These are phyloP conservation scores for Cyanistes caeruleus DNA, from an alignment of 2,113 vertebrate species.

Conservation along the genomic window DNA sequence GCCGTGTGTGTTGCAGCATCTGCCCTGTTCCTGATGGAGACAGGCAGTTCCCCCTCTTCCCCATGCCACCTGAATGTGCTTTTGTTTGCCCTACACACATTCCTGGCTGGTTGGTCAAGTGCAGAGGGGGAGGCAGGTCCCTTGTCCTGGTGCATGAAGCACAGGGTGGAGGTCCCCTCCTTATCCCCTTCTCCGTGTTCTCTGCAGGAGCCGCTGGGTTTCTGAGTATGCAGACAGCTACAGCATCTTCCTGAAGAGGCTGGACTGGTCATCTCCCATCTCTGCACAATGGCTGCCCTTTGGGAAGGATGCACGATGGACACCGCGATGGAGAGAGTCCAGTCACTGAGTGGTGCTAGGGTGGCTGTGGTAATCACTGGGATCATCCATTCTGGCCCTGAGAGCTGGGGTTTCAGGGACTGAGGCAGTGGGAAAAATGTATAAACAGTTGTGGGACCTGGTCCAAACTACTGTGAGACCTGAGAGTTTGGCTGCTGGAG, in stretches of 20 bases:
- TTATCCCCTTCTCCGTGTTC: background rate
- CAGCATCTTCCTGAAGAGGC: background rate
- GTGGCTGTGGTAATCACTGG: background rate
- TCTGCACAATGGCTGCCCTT: background rate
- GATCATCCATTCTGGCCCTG: background rate
- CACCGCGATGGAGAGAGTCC: background rate
- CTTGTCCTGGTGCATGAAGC: background rate
- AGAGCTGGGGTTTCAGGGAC: background rate
- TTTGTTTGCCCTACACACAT: fast-evolving
- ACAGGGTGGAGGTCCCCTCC: background rate
- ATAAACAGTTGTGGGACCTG: fast-evolving
- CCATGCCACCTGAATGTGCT: fast-evolving
- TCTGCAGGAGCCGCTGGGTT: slow-evolving; percentile 21
- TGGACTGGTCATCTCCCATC: background rate
- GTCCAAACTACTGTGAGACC: fast-evolving
- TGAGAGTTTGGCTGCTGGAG: background rate
- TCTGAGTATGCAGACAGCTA: slow-evolving; percentile 54
- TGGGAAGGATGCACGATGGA: background rate
- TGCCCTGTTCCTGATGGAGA: background rate
- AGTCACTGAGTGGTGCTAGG: background rate
- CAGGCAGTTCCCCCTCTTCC: background rate
- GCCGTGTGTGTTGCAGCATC: background rate
- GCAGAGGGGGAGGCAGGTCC: background rate
- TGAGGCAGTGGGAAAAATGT: background rate
- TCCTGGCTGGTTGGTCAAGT: background rate